Base-by-base conservation (phyloP, 2,113 vertebrate species). In the Gulo gulo region DNA sequence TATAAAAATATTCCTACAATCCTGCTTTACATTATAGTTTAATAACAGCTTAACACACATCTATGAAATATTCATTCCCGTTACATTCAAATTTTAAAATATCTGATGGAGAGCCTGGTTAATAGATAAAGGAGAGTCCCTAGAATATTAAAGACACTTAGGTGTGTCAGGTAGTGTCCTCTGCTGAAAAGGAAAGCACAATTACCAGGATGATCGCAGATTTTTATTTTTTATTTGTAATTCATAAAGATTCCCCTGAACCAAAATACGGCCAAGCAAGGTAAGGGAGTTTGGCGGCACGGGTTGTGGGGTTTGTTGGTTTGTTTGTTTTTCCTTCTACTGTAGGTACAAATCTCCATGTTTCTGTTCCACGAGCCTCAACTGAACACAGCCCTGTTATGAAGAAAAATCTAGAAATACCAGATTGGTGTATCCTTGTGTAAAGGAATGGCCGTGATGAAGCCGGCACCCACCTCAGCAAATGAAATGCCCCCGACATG, bases 1-100 rank as follows among this genome's bases (percentile, higher is more conserved):
- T 98, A 96, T 90, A 98, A 98, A 99, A 98, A 98, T 97, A 98
- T 98, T 98, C 95, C 97, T 97, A 92, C 97, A 95, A 85, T 98
- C 61, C 97, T 96, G 88, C 96, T 98, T 98, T 98, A 97, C 93
- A 98, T 96, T 95, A 96, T 69, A 97, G 88, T 98, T 99, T 98
- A 98, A 96, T 98, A 98, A 98, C 97, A 98, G 96, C 97, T 98
- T 98, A 98, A 98, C 95, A 98, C 21, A 78, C 59, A 91, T 88
- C 96, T 95, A 97, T 98, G 97, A 97, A 98, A 98, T 98, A 98
- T 92, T 98, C 79, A 98, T 98, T 98, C 95, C 97, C 50, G 39
- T 82, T 98, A 94, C 94, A 98, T 96, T 98, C 88, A 98, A 91
- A 98, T 98, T 98, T 98, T 96, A 86, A 98, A 98, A 97, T 98